Conservation (phyloP, 2,113 vertebrate species). For the Thalassoma bifasciatum region DNA sequence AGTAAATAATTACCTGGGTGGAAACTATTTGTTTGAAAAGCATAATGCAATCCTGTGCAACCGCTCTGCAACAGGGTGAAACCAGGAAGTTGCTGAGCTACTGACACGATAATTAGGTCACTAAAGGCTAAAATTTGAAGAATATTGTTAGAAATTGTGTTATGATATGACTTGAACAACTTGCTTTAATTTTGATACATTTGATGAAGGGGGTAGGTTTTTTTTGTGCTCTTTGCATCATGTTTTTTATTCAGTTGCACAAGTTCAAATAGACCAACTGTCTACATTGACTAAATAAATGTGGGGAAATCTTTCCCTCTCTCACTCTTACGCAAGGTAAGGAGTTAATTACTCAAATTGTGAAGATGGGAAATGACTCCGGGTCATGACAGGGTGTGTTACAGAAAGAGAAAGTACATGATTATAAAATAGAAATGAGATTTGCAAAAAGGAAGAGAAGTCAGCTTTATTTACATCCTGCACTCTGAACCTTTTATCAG, state of each 20-base stretch:
- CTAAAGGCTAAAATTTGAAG: too few relatives aligned
- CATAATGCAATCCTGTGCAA: neutral
- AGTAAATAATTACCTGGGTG: neutral
- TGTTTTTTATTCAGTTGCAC: neutral
- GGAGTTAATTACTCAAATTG: neutral
- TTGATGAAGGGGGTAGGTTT: too few relatives aligned
- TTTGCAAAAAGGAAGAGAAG: neutral
- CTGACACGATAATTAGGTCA: neutral
- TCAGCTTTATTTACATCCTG: neutral
- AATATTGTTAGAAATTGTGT: too few relatives aligned
- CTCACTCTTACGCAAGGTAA: too few relatives aligned
- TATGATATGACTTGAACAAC: too few relatives aligned
- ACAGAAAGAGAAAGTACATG: neutral
- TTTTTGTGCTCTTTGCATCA: too few relatives aligned
- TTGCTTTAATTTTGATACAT: too few relatives aligned
- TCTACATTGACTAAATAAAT: neutral
- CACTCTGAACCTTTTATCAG: neutral
- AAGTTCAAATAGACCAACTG: neutral
- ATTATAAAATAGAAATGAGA: neutral
- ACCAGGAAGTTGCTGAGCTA: neutral
- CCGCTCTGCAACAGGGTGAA: neutral
- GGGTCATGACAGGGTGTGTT: neutral
- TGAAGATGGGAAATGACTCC: neutral
- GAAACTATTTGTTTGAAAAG: neutral
- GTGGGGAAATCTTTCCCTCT: slow-evolving; percentile 9